Percentiles rank a stretch among this genome's conserved stretches.
These are phyloP conservation scores for Pollenia labialis DNA, from an alignment of 2,888 invertebrate genomes.

Conservation along the genomic window DNA sequence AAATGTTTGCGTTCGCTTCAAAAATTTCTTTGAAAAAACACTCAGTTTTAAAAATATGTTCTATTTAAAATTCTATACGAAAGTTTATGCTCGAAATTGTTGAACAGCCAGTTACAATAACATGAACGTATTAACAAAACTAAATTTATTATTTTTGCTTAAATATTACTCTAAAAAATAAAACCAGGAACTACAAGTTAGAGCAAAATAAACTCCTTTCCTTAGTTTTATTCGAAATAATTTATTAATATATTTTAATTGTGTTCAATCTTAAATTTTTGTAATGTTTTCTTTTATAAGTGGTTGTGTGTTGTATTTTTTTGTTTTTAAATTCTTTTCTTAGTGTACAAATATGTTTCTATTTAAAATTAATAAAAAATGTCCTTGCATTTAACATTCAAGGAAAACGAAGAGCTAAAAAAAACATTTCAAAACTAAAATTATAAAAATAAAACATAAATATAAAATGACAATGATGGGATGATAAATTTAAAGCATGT, in stretches of 20 bases:
- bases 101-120: too few relatives aligned
- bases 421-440: slow-evolving; percentile 11
- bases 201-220: neutral
- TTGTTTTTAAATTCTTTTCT: slow-evolving; percentile 55
- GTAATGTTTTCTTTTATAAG: neutral
- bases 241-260: neutral
- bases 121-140: neutral
- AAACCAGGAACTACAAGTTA: neutral
- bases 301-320: slow-evolving; percentile 21
- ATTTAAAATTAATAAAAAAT: slow-evolving; percentile 36
- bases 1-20: too few relatives aligned
- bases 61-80: too few relatives aligned
- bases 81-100: too few relatives aligned
- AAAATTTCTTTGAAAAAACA: too few relatives aligned
- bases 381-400: slow-evolving; percentile 44
- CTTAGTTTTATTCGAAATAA: neutral
- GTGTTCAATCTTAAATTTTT: slow-evolving; percentile 5
- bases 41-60: too few relatives aligned
- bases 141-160: neutral
- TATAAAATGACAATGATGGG: slow-evolving; percentile 32
- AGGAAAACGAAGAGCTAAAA: slow-evolving; percentile 44
- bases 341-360: slow-evolving; percentile 31
- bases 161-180: neutral
- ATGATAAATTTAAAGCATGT: slow-evolving; percentile 19
- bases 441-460: slow-evolving; percentile 15